Evolutionary conservation across 2,888 invertebrate species (phyloP).

Genomic region (Euclidia mi): DNA sequence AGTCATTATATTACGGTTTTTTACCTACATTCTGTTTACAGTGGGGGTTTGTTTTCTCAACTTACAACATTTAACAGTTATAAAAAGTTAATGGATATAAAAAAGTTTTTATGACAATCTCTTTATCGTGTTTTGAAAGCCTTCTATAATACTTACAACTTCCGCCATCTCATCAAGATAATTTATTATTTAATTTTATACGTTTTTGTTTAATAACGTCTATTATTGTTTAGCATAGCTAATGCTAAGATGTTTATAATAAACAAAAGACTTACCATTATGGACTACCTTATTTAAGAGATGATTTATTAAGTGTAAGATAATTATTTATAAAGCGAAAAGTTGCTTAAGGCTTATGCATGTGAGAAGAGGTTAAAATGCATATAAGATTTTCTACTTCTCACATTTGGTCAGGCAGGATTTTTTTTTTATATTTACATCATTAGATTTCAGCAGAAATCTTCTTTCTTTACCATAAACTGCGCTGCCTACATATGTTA

Average conservation of each 20-base stretch:
- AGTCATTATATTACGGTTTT: conserved; percentile 1
- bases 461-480: too few relatives aligned
- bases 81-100: conserved; percentile 20
- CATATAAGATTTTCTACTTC: too few relatives aligned
- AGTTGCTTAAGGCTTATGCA: too few relatives aligned
- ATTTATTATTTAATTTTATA: conserved; percentile 7
- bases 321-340: too few relatives aligned
- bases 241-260: neutral
- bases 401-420: too few relatives aligned
- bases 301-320: too few relatives aligned
- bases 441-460: too few relatives aligned
- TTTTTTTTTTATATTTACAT: too few relatives aligned
- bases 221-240: neutral
- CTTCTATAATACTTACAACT: conserved; percentile 12
- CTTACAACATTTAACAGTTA: conserved; percentile 16
- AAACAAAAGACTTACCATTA: neutral
- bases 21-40: conserved; percentile 8
- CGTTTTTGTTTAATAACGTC: neutral
- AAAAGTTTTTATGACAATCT: conserved; percentile 24
- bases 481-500: too few relatives aligned
- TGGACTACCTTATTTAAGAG: too few relatives aligned
- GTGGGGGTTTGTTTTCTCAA: conserved; percentile 6
- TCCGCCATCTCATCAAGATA: neutral
- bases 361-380: too few relatives aligned
- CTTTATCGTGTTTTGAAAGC: conserved; percentile 18